Base-by-base conservation (phyloP, 2,113 vertebrate species). In the Leptobrachium ailaonicum region DNA sequence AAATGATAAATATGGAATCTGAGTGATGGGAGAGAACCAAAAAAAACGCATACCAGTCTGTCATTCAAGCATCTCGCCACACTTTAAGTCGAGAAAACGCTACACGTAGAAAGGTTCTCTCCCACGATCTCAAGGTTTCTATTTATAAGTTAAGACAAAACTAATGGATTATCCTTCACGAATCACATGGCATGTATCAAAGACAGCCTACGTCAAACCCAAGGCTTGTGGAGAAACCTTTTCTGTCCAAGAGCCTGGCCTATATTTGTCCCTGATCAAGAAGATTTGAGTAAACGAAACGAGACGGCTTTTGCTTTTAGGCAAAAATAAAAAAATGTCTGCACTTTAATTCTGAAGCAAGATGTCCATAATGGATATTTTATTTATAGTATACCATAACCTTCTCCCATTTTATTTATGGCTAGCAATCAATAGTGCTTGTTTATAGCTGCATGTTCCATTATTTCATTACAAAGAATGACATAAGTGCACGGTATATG, bases 51-150 rank as follows among this genome's bases (percentile, higher is more conserved):
- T 80, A 68, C 78, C 78, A 66, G 56, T 41, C 20, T 73, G 78
- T 80, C 78, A 68, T 11, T 7, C 1, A 58, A 66, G 14, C 42
- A 13, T 67, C 62, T 56, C 41, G 50, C 44, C 71, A 74, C 78
- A 80, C 77, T 80, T 73, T 4, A 80, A 45, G n/a, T 54, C 72
- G 40, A 67, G 53, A 67, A 47, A 6, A 41, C 44, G n/a, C 41
- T 54, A 62, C 50, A 45, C 13, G 3, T 20, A 54, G 64, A 4
- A 10, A 54, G 41, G 14, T n/a, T 40, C 66, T 80, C 70, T 80
- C 70, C 71, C 71, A 80, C 77, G 77, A n/a, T 79, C 69, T n/a
- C 44, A n/a, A 44, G 54, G 62, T 32, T 20, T 66, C 41, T 58
- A 66, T 41, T 40, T 66, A 58, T 63, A 44, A 56, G 45, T 41